Evolutionary conservation across 37 sponge, comb jelly and placozoan genomes (phyloP).

Genomic region (Ianthella basta): DNA sequence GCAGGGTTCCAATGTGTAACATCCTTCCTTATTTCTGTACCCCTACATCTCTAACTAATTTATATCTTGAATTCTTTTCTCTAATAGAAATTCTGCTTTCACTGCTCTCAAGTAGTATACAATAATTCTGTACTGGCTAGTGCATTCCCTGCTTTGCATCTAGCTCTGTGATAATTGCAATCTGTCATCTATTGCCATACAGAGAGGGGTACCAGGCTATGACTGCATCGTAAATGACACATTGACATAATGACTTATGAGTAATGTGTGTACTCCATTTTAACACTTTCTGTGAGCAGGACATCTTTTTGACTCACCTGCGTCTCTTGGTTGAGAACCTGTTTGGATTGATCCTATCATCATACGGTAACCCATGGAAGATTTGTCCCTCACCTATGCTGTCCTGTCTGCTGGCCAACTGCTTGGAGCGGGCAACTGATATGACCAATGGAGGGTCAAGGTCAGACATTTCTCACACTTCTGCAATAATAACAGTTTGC

Average conservation of each 20-base stretch:
- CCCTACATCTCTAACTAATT: too few relatives aligned
- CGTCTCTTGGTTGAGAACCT: conserved; percentile 26
- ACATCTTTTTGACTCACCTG: conserved; percentile 37
- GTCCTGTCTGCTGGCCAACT: conserved; percentile 50
- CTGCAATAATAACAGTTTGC: too few relatives aligned
- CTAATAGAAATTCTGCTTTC: too few relatives aligned
- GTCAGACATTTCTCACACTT: conserved; percentile 35
- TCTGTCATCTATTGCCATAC: neutral
- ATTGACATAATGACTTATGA: neutral
- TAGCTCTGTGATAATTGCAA: neutral
- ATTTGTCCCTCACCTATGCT: conserved; percentile 59
- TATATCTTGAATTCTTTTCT: too few relatives aligned
- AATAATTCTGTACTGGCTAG: too few relatives aligned
- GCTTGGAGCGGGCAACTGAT: conserved; percentile 41
- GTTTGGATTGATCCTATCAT: conserved; percentile 17
- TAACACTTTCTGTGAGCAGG: conserved; percentile 2
- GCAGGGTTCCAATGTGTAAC: too few relatives aligned
- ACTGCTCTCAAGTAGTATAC: too few relatives aligned
- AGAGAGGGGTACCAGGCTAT: too few relatives aligned
- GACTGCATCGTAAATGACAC: too few relatives aligned
- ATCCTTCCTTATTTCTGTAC: too few relatives aligned
- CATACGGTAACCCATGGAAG: conserved; percentile 52
- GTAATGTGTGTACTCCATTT: too few relatives aligned
- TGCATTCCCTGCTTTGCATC: too few relatives aligned
- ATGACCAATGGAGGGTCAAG: conserved; percentile 59